These are phyloP conservation scores for Patiria pectinifera DNA, from an alignment of 53 echinoderm and acorn worm species.

Conservation along the genomic window DNA sequence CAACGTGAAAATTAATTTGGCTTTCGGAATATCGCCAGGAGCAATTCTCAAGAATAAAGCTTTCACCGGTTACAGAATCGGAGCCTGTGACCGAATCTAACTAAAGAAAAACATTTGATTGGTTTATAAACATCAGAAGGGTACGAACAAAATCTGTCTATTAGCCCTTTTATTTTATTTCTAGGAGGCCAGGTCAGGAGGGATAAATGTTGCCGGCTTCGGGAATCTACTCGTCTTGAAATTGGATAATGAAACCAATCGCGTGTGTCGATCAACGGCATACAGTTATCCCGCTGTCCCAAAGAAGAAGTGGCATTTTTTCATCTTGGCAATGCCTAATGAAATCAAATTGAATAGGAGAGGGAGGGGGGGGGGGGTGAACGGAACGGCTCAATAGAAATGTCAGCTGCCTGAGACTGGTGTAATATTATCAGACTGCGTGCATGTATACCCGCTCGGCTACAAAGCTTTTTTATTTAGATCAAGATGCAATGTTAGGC, in stretches of 20 bases:
- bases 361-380: neutral
- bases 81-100: neutral
- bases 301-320: conserved; percentile 34
- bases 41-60: conserved; percentile 41
- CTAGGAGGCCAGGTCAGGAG: conserved; percentile 34
- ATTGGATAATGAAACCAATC: conserved; percentile 66
- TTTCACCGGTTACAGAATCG: neutral
- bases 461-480: conserved; percentile 1
- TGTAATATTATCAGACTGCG: conserved; percentile 4
- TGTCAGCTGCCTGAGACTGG: conserved; percentile 30
- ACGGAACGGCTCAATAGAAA: conserved; percentile 12
- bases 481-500: neutral
- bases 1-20: conserved; percentile 55
- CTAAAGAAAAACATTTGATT: conserved; percentile 27
- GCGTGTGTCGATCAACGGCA: conserved; percentile 55
- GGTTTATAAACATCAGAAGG: conserved; percentile 51
- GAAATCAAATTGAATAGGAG: conserved; percentile 29
- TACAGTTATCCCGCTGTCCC: conserved; percentile 41
- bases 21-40: conserved; percentile 25
- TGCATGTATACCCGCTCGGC: conserved; percentile 8
- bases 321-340: neutral
- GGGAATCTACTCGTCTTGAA: conserved; percentile 14
- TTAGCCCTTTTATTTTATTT: conserved; percentile 35
- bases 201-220: conserved; percentile 50
- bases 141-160: conserved; percentile 18